A percentile compares a stretch with the other conserved stretches of the same genome.
These are phyloP conservation scores for Enteromius mattozi DNA, from an alignment of 2,797 vertebrate genomes.

Conservation along the genomic window DNA sequence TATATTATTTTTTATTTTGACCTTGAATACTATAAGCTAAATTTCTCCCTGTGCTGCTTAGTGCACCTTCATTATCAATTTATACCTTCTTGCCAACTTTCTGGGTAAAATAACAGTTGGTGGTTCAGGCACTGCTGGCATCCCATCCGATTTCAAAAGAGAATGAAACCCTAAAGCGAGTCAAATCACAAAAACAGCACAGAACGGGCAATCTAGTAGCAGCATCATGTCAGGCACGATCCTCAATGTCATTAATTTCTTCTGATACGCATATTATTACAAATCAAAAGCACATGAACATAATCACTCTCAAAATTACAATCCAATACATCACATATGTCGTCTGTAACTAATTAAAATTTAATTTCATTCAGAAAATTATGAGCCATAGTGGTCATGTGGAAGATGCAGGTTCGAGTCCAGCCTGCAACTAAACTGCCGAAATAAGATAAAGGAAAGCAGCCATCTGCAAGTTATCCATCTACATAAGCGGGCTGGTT, in stretches of 20 bases:
- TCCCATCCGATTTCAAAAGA: slow-evolving; percentile 1
- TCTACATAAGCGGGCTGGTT: neutral
- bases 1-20: slow-evolving; percentile 28
- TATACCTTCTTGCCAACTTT: slow-evolving; percentile 28
- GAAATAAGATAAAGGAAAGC: neutral
- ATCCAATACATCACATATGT: neutral
- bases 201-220: neutral
- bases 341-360: neutral
- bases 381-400: neutral
- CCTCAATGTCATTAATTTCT: neutral
- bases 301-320: neutral
- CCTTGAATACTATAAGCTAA: slow-evolving; percentile 4
- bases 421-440: neutral
- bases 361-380: neutral
- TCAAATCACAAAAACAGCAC: slow-evolving; percentile 14
- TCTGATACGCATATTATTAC: neutral
- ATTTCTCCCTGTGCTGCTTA: slow-evolving; percentile 1
- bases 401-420: neutral
- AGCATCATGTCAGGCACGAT: neutral
- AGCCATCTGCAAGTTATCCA: neutral
- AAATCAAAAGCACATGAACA: neutral
- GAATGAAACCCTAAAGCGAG: slow-evolving; percentile 1
- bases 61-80: slow-evolving; percentile 15
- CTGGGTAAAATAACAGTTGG: slow-evolving; percentile 32
- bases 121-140: slow-evolving; percentile 16